Evolutionary conservation across 2,113 vertebrate species (phyloP).

Genomic region (Gyps fulvus): DNA sequence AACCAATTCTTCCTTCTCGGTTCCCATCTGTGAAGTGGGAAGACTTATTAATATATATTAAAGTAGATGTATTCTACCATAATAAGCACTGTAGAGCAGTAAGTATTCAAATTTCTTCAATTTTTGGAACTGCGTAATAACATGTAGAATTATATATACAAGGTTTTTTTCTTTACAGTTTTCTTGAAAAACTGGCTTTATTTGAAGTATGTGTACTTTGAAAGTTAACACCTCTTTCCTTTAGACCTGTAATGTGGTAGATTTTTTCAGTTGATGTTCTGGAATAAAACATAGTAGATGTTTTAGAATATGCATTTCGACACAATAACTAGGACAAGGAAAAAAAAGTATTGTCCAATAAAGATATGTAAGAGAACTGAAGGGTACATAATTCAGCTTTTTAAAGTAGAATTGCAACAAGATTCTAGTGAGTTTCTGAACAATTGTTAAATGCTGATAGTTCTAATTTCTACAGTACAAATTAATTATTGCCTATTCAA

Average conservation of each 20-base stretch:
- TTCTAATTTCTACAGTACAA: background rate
- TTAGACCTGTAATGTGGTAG: background rate
- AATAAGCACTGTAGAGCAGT: background rate
- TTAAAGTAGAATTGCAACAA: background rate
- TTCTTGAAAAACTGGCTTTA: slow-evolving; percentile 16
- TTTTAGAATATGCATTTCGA: background rate
- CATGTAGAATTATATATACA: background rate
- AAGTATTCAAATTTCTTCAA: background rate
- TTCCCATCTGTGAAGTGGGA: slow-evolving; percentile 63
- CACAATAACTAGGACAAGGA: background rate
- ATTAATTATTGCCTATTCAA: background rate
- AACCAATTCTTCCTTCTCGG: background rate
- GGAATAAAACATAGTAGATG: background rate
- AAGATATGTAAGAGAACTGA: background rate
- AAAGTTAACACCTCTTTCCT: background rate
- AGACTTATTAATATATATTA: slow-evolving; percentile 57
- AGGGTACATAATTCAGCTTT: background rate
- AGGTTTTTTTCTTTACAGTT: background rate
- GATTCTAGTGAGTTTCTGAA: background rate
- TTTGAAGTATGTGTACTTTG: background rate
- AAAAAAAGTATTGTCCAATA: background rate
- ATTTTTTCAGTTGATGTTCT: background rate
- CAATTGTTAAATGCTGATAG: background rate
- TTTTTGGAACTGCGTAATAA: slow-evolving; percentile 3
- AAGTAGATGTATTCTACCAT: background rate